Base-by-base conservation (phyloP, 2,888 invertebrate species). In the Crepidodera aurea region DNA sequence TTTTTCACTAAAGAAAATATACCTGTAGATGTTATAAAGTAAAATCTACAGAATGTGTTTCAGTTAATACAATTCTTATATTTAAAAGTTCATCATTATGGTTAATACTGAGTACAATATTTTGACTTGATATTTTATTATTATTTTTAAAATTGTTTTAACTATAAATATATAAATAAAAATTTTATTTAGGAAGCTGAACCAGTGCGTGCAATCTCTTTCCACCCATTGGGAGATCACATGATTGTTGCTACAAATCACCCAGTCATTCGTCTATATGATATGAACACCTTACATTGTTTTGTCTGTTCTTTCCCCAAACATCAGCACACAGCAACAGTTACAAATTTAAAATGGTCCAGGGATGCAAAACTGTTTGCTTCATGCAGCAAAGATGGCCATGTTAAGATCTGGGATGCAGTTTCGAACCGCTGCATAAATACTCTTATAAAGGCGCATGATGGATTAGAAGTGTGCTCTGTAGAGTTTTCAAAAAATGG, bases 321-420 rank as follows among this genome's bases (percentile, higher is more conserved):
- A 18, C 93, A 94, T 72, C 94, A 94, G 68, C 94, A 95, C 72
- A 90, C 88, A 54, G 87, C 85, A 56, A 86, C 88, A 16, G 89
- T 69, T 8, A 65, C 64, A 15, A 64, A 64, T 15, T 40, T 69
- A 13, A 67, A 67, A 25, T 91, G 89, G 83, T 86, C 89, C 15
- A 85, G 86, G 0, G 90, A 90, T 79, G 92, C 88, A 1, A 86
- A 88, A 72, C 81, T 88, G 62, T 93, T 87, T 81, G 97, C 94
- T 0, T 92, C 94, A 0, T 92, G 92, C 44, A 94, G 96, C 62
- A 90, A 91, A 63, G 98, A 99, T 77, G 98, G 98, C 0, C 87
- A 89, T 59, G 94, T 99, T 5, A 98, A 98, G 79, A 82, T 99
- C 0, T 99, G 98, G 98, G 98, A 99, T 81, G 98, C 95, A 0